Percentiles rank a stretch among this genome's conserved stretches.
These are phyloP conservation scores for Eulithis prunata DNA, from an alignment of 2,888 invertebrate species.

Conservation along the genomic window DNA sequence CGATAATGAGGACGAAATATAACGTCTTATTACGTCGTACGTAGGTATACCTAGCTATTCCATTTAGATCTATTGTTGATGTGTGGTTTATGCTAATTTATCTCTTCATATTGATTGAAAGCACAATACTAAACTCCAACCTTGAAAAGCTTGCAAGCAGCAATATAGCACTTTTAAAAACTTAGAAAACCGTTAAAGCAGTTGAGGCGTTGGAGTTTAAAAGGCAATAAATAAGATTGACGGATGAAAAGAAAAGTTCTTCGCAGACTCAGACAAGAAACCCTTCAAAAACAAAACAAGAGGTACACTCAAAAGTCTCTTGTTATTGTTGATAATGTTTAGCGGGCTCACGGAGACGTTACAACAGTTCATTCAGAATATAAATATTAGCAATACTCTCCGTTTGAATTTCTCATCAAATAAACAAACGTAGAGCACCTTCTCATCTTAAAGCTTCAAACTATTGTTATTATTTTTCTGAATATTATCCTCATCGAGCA, in stretches of 20 bases:
- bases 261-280: constrained; percentile 24
- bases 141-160: constrained; percentile 14
- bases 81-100: too few species aligned
- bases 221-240: constrained; percentile 34
- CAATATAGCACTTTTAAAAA: constrained; percentile 21
- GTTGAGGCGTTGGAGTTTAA: constrained; percentile 26
- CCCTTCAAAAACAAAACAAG: constrained; percentile 27
- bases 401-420: not conserved
- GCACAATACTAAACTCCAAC: constrained; percentile 9
- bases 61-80: too few species aligned
- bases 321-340: constrained; percentile 21
- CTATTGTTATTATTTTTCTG: too few species aligned
- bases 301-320: constrained; percentile 13
- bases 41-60: too few species aligned
- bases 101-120: too few species aligned
- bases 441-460: not conserved
- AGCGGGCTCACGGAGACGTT: constrained; percentile 20
- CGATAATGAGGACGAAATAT: too few species aligned
- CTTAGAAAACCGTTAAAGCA: constrained; percentile 11
- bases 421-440: not conserved
- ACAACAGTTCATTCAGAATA: constrained; percentile 34
- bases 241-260: constrained; percentile 37
- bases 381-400: constrained; percentile 25
- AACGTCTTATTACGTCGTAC: too few species aligned
- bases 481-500: too few species aligned